Evolutionary conservation across 2,888 invertebrate genomes (phyloP).

Genomic region (Hypercompe scribonia): DNA sequence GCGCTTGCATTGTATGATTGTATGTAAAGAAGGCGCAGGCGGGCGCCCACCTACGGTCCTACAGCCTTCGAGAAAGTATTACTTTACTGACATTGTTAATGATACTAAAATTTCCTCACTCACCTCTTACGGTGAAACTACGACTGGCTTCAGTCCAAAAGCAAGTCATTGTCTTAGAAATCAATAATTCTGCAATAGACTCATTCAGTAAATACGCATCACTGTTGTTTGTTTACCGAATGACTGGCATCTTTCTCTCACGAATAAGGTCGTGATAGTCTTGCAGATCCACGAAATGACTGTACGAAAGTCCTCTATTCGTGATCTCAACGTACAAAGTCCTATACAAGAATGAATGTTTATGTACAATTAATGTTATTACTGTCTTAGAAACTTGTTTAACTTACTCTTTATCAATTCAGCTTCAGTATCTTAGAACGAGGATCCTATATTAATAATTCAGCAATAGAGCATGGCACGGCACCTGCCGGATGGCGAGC

Average conservation of each 20-base stretch:
- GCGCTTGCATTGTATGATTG: constrained; percentile 76
- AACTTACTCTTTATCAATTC: constrained; percentile 2
- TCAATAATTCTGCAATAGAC: constrained; percentile 38
- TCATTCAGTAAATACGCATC: constrained; percentile 37
- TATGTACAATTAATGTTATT: constrained; percentile 42
- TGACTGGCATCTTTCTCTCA: constrained; percentile 61
- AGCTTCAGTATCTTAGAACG: constrained; percentile 9
- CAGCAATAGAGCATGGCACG: constrained; percentile 2
- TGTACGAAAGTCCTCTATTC: constrained; percentile 60
- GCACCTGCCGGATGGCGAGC: constrained; percentile 18
- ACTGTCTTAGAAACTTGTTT: constrained; percentile 15
- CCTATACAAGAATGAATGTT: constrained; percentile 34
- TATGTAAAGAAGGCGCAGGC: constrained; percentile 84
- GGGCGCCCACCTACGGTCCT: constrained; percentile 72
- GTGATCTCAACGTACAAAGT: constrained; percentile 59
- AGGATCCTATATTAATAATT: constrained; percentile 11
- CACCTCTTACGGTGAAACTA: constrained; percentile 32
- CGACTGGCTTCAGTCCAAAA: constrained; percentile 35
- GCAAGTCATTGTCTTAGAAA: constrained; percentile 35
- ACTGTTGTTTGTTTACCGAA: constrained; percentile 57
- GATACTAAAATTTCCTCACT: constrained; percentile 43
- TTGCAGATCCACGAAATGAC: constrained; percentile 81
- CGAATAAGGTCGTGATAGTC: constrained; percentile 72
- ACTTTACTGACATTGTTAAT: constrained; percentile 41
- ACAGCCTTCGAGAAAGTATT: constrained; percentile 70